These are phyloP conservation scores for Mustelus asterias DNA, from an alignment of 2,113 vertebrate species.

Conservation along the genomic window DNA sequence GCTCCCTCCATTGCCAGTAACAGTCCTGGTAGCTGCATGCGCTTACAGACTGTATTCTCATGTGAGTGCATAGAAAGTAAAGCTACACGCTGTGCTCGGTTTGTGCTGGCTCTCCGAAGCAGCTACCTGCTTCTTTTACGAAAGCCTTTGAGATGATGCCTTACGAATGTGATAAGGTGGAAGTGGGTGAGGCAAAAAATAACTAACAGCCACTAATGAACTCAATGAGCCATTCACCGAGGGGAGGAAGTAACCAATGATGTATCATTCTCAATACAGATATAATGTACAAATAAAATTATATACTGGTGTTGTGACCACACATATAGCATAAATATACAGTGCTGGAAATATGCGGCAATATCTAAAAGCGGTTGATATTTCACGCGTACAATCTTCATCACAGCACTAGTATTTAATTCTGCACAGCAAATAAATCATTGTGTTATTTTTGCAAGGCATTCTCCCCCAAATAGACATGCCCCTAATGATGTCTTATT, in stretches of 20 bases:
- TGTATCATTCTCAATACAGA: background rate
- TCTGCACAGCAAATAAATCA: background rate
- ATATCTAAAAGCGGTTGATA: background rate
- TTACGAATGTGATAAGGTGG: background rate
- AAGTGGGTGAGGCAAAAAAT: background rate
- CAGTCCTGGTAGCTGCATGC: background rate
- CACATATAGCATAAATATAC: background rate
- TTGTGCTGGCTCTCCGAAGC: background rate
- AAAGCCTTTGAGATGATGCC: background rate
- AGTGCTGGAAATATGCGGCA: background rate
- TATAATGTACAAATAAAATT: background rate
- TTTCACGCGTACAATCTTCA: background rate
- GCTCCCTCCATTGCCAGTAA: constrained; percentile 1
- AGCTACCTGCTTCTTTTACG: background rate
- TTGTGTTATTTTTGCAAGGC: background rate
- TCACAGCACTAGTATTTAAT: background rate
- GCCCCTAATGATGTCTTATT: background rate
- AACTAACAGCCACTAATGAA: background rate
- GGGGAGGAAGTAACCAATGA: background rate
- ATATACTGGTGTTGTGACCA: background rate
- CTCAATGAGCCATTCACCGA: background rate
- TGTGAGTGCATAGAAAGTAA: background rate
- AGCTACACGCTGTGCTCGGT: background rate
- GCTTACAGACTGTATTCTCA: background rate
- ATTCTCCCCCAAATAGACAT: background rate